Conservation (phyloP, 2,797 vertebrate genomes). For the Labroides dimidiatus region DNA sequence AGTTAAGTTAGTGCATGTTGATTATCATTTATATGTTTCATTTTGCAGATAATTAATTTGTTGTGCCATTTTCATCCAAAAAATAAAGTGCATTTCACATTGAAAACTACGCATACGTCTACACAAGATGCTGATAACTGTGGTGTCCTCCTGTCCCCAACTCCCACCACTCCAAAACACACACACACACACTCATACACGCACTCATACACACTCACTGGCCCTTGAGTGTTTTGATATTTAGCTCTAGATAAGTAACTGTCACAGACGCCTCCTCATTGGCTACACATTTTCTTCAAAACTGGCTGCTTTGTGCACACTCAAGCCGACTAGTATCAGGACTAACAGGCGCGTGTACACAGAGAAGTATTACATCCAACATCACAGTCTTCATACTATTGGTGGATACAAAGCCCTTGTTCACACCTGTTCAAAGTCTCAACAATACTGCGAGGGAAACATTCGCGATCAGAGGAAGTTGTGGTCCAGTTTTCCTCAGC, state of each 20-base stretch:
- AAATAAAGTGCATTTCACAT: conserved; percentile 92
- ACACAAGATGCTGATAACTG: conserved; percentile 84
- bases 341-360: conserved; percentile 59
- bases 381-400: conserved; percentile 61
- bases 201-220: conserved; percentile 66
- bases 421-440: conserved; percentile 57
- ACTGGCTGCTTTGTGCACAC: conserved; percentile 36
- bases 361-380: conserved; percentile 67
- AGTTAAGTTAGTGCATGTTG: conserved; percentile 88
- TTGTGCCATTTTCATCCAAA: conserved; percentile 86
- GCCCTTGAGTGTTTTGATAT: conserved; percentile 75
- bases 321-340: conserved; percentile 28
- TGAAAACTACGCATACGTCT: conserved; percentile 84
- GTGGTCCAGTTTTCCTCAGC: not conserved
- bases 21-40: conserved; percentile 83
- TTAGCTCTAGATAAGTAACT: conserved; percentile 75
- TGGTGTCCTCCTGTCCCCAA: conserved; percentile 45
- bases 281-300: conserved; percentile 35
- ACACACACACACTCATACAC: conserved; percentile 23
- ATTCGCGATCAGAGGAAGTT: conserved; percentile 51
- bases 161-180: conserved; percentile 9
- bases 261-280: conserved; percentile 29
- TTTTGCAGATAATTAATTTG: conserved; percentile 88
- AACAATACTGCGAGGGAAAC: conserved; percentile 52
- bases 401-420: conserved; percentile 80